Base-by-base conservation (phyloP, 2,797 vertebrate genomes). In the Mus caroli region DNA sequence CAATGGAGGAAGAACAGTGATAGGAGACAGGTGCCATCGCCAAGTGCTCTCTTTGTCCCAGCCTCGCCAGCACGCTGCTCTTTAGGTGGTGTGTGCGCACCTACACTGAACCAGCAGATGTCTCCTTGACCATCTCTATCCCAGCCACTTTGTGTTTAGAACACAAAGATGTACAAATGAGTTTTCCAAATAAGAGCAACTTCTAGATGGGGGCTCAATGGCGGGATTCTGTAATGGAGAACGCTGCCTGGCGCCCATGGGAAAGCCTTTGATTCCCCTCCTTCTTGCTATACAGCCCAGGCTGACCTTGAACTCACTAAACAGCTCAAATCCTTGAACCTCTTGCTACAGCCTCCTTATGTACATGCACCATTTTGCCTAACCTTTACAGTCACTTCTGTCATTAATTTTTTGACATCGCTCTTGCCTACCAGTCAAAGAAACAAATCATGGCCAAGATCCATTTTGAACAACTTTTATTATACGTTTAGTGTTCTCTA, bases 401-500 rank as follows among this genome's bases (percentile, higher is more conserved):
- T 43, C 34, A 56, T 87, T n/a, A 79, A 71, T 2, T n/a, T 20
- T 7, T 34, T 54, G 22, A 91, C 24, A 56, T 40, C 26, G 22
- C 40, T 67, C 52, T 82, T 24, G 15, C 17, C 26, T 34, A 62
- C 24, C 22, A 62, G 76, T 52, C 20, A 79, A 69, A 28, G 22
- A 75, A 96, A 90, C 86, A 94, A 78, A 73, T 88, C 52, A n/a
- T 7, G 26, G 60, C 26, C 80, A 31, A 54, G n/a, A 0, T 64
- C 95, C 93, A 26, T 98, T 98, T 96, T 98, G 98, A 98, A 97
- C 98, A 97, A 98, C 91, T 98, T 98, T 99, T 98, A 99, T 99
- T 99, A 98, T 98, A 98, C 75, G 98, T 98, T 98, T 98, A 99
- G 98, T 99, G 98, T 98, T 98, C 97, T 98, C 98, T 98, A 98